phyloP scores from a whole-genome alignment of 2,113 vertebrate genomes.

The Tetrax tetrax region DNA sequence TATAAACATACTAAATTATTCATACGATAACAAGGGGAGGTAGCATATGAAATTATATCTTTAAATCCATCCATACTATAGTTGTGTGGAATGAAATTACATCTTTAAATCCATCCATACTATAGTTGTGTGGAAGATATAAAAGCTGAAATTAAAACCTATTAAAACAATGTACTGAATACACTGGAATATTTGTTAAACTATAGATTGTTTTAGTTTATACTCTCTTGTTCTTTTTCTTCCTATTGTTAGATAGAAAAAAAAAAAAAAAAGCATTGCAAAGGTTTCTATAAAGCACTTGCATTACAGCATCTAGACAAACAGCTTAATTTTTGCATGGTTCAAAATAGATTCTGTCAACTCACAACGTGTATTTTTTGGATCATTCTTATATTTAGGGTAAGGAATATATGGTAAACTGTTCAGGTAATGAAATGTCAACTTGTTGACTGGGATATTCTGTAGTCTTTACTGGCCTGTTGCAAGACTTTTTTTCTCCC shows the following conservation, averaged over 20 bases:
- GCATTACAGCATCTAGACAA: not conserved
- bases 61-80: not conserved
- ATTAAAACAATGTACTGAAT: not conserved
- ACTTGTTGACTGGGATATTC: not conserved
- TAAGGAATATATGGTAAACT: not conserved
- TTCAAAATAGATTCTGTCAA: not conserved
- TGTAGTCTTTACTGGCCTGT: not conserved
- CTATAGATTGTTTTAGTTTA: not conserved
- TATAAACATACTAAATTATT: slow-evolving; percentile 31
- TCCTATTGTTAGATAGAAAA: not conserved
- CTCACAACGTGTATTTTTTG: not conserved
- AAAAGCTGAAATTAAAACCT: not conserved
- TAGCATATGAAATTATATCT: not conserved
- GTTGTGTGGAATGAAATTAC: not conserved
- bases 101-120: not conserved
- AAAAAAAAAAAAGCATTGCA: not conserved
- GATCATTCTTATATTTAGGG: not conserved
- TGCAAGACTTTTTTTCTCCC: not conserved
- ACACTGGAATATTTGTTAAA: not conserved
- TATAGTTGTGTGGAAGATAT: not conserved
- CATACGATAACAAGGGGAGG: not conserved
- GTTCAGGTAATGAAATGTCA: not conserved
- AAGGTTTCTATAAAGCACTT: not conserved
- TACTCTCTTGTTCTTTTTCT: not conserved
- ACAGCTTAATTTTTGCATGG: not conserved